A percentile compares a stretch with the other conserved stretches of the same genome.
These are phyloP conservation scores for Diaperis boleti DNA, from an alignment of 2,888 invertebrate genomes.

Conservation along the genomic window DNA sequence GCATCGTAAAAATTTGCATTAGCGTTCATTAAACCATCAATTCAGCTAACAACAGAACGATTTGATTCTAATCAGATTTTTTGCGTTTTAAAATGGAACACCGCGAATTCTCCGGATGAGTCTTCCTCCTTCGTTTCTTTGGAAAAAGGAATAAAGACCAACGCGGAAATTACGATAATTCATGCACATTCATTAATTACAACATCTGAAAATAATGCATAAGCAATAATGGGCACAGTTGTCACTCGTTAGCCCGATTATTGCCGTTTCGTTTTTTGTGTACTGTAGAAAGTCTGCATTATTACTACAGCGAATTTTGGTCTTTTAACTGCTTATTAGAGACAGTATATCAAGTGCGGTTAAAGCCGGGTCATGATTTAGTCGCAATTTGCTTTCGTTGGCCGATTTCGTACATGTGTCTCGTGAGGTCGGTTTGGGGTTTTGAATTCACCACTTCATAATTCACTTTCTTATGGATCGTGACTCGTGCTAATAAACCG, in stretches of 20 bases:
- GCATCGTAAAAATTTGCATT: constrained; percentile 28
- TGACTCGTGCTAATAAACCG: constrained; percentile 8
- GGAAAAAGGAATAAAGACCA: background rate
- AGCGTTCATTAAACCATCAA: constrained; percentile 20
- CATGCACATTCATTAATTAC: constrained; percentile 15
- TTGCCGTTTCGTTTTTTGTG: constrained; percentile 13
- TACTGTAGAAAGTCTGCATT: constrained; percentile 24
- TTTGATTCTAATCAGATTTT: constrained; percentile 15
- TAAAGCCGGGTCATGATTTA: constrained; percentile 32
- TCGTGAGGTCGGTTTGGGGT: constrained; percentile 20
- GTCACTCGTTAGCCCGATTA: constrained; percentile 10
- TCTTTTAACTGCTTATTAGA: constrained; percentile 29
- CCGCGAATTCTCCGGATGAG: background rate
- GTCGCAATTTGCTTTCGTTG: constrained; percentile 33
- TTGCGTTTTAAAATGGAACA: constrained; percentile 4
- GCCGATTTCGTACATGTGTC: constrained; percentile 21
- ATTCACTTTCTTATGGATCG: constrained; percentile 21
- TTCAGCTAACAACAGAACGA: constrained; percentile 6
- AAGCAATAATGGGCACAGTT: constrained; percentile 5
- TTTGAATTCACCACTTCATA: constrained; percentile 10
- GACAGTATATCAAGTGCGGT: constrained; percentile 33
- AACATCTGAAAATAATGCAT: constrained; percentile 9
- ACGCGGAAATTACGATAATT: constrained; percentile 7
- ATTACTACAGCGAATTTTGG: constrained; percentile 15
- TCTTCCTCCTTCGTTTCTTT: background rate